A percentile compares a stretch with the other conserved stretches of the same genome.
phyloP scores from a whole-genome alignment of 2,113 vertebrate genomes.

The Pandion haliaetus region DNA sequence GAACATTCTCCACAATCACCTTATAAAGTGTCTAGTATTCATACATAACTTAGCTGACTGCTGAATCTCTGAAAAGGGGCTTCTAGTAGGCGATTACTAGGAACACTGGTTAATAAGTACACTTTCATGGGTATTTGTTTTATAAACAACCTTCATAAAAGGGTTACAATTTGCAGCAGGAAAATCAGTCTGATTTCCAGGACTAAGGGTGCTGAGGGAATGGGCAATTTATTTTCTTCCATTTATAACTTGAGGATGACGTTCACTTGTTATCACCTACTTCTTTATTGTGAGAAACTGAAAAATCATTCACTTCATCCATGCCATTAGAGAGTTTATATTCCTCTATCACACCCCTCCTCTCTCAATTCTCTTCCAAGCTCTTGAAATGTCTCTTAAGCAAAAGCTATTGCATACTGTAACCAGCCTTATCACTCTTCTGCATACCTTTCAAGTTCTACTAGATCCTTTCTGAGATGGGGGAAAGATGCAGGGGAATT shows the following conservation, averaged over 20 bases:
- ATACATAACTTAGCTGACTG: background rate
- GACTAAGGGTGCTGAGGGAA: background rate
- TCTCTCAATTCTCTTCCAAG: background rate
- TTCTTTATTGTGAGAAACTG: background rate
- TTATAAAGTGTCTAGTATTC: background rate
- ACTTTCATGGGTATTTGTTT: background rate
- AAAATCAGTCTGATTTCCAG: background rate
- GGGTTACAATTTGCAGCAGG: background rate
- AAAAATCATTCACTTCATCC: background rate
- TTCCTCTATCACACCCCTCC: background rate
- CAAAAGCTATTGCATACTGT: background rate
- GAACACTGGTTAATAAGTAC: background rate
- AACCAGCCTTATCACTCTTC: background rate
- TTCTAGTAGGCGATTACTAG: background rate
- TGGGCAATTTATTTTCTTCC: background rate
- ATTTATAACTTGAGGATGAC: background rate
- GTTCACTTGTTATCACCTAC: background rate
- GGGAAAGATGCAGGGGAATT: background rate
- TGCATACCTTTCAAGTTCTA: background rate
- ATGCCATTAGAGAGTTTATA: background rate
- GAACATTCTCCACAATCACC: background rate
- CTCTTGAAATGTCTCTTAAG: background rate
- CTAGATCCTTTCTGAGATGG: background rate
- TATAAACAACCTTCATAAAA: background rate
- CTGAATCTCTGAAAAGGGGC: background rate